These are phyloP conservation scores for Hofmannophila pseudospretella DNA, from an alignment of 2,888 invertebrate genomes.

Conservation along the genomic window DNA sequence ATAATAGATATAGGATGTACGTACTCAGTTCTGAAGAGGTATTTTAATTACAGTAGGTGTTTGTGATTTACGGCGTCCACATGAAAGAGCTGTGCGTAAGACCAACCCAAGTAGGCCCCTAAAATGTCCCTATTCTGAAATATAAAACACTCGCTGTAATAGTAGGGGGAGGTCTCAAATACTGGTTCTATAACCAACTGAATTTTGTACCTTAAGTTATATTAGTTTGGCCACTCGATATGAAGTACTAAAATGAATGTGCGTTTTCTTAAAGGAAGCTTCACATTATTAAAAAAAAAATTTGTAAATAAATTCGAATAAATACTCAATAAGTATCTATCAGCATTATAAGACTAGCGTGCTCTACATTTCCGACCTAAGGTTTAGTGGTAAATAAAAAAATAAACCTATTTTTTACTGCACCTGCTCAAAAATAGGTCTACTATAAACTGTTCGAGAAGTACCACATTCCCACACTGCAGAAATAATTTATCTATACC, in stretches of 20 bases:
- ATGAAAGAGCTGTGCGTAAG: conserved; percentile 56
- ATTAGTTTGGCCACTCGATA: conserved; percentile 45
- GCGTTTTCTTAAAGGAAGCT: conserved; percentile 32
- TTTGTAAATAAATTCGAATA: no score
- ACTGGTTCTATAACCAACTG: conserved; percentile 27
- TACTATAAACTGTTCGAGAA: no score
- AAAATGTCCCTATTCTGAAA: conserved; percentile 4
- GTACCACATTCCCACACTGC: no score
- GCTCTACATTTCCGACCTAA: no score
- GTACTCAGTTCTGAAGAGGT: conserved; percentile 33
- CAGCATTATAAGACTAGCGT: no score
- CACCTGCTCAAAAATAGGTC: no score
- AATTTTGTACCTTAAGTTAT: conserved; percentile 37
- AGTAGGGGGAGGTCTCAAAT: conserved; percentile 18
- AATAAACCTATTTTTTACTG: no score
- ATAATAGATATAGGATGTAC: conserved; percentile 7
- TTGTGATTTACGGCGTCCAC: conserved; percentile 60
- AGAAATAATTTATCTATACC: no score
- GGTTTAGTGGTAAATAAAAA: no score
- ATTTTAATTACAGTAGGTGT: conserved; percentile 60
- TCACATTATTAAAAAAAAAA: no score
- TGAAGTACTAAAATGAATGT: conserved; percentile 26
- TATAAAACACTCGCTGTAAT: conserved; percentile 10
- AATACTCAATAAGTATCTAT: no score
- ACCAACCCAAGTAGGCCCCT: conserved; percentile 30